Base-by-base conservation (phyloP, 2,113 vertebrate species). In the Gulo gulo region DNA sequence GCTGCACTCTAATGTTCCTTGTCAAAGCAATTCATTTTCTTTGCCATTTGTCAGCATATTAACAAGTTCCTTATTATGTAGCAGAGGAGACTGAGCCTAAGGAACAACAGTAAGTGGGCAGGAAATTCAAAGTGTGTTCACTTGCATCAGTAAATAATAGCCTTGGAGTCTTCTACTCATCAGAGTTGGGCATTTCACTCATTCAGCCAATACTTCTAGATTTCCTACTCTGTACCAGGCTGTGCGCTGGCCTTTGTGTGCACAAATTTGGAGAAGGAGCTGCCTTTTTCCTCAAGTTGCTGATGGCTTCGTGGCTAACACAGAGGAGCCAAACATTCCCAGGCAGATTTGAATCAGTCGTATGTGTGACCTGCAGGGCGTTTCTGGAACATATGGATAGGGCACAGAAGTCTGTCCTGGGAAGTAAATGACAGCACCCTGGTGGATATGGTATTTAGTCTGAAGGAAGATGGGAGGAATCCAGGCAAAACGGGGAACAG, bases 1-100 rank as follows among this genome's bases (percentile, higher is more conserved):
- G 93, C 52, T 8, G 36, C 45, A 24, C 59, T 86, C 52, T 71
- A 88, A 95, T 83, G 80, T 95, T 97, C 45, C 73, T 86, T 97
- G 94, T 97, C 94, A 96, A 89, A 95, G 82, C 88, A 93, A 88
- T 88, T 93, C 61, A 88, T 97, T 97, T 95, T 92, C 94, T 95
- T 82, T 94, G 89, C 47, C 47, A 82, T 94, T 96, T 94, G 65
- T 91, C 91, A 94, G 88, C 67, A 96, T 82, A 91, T 67, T 81
- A 86, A 95, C 87, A 92, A 91, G 86, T 82, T 73, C 50, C 61
- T 97, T 67, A 95, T 96, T 95, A 94, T 87, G 50, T 47, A 84
- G 67, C 65, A 85, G 63, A 96, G 65, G 78, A 65, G 3, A 69
- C 57, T 84, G n/a, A 83, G 81, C 50, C 16, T 59, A 88, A 81